phyloP scores from a whole-genome alignment of 1,140 invertebrate species.

The Aleiodes sp. region DNA sequence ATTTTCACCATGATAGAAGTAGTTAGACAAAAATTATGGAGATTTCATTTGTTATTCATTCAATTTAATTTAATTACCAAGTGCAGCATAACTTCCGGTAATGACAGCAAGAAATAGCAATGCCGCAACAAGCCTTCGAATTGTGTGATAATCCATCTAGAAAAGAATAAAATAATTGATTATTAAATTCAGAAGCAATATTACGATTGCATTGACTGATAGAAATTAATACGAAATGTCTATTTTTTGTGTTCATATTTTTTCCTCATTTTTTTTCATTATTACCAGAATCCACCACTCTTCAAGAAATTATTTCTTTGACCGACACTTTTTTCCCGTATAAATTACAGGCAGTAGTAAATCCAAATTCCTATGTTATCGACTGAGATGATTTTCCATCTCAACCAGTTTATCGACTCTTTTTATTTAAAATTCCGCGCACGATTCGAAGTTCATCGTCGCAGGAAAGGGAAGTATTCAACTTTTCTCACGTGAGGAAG shows the following conservation, averaged over 20 bases:
- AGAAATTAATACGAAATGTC: no score
- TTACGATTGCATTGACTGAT: no score
- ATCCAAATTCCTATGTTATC: no score
- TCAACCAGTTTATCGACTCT: no score
- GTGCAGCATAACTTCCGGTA: conserved; percentile 51
- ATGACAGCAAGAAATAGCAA: conserved; percentile 42
- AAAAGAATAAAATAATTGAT: conserved; percentile 50
- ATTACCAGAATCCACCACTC: no score
- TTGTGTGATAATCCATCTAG: conserved; percentile 59
- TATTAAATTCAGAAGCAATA: conserved; percentile 1
- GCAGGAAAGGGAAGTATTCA: neutral
- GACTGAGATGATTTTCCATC: no score
- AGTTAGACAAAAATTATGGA: conserved; percentile 14
- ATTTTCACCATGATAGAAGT: conserved; percentile 7
- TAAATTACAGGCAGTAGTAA: no score
- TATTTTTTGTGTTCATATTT: no score
- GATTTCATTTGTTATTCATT: conserved; percentile 36
- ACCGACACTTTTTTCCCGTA: no score
- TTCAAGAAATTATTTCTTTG: no score
- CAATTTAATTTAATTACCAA: conserved; percentile 44
- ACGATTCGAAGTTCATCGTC: neutral
- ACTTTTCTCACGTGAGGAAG: neutral
- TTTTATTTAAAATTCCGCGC: no score
- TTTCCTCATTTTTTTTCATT: no score
- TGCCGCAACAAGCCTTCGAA: conserved; percentile 50